A percentile compares a stretch with the other conserved stretches of the same genome.
Conservation (phyloP, 1,140 invertebrate genomes). For the Zeugodacus cucurbitae region DNA sequence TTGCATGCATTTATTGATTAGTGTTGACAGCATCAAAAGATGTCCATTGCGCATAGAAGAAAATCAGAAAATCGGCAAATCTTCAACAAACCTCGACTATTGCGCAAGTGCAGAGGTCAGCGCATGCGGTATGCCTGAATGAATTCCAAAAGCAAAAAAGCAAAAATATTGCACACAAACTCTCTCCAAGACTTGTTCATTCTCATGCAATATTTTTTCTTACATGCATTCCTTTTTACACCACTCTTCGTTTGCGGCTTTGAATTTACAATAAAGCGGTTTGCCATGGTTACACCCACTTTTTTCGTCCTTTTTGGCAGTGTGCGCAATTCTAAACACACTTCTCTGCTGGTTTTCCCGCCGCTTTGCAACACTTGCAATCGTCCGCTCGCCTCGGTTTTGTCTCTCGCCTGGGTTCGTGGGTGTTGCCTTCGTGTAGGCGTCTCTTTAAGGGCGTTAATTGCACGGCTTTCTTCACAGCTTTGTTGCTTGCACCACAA, state of each 20-base stretch:
- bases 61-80: slow-evolving; percentile 24
- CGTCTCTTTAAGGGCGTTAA: slow-evolving; percentile 45
- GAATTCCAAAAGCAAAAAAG: neutral
- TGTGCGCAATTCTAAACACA: neutral
- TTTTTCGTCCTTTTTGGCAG: slow-evolving; percentile 2
- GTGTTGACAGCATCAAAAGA: slow-evolving; percentile 61
- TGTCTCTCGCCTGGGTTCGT: neutral
- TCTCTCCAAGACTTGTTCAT: neutral
- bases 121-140: neutral
- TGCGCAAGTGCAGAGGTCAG: neutral
- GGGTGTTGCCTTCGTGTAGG: slow-evolving; percentile 44
- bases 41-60: neutral
- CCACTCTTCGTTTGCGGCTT: neutral
- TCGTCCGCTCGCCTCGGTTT: neutral
- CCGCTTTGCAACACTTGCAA: neutral
- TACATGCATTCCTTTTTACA: neutral
- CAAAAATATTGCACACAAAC: neutral
- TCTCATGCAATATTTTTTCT: slow-evolving; percentile 27
- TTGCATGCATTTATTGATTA: slow-evolving; percentile 31
- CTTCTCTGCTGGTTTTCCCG: neutral
- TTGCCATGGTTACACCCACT: slow-evolving; percentile 51
- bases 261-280: slow-evolving; percentile 44
- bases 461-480: slow-evolving; percentile 47
- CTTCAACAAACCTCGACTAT: neutral
- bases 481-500: neutral